phyloP scores from a whole-genome alignment of 2,113 vertebrate genomes.

The Climacteris rufus region DNA sequence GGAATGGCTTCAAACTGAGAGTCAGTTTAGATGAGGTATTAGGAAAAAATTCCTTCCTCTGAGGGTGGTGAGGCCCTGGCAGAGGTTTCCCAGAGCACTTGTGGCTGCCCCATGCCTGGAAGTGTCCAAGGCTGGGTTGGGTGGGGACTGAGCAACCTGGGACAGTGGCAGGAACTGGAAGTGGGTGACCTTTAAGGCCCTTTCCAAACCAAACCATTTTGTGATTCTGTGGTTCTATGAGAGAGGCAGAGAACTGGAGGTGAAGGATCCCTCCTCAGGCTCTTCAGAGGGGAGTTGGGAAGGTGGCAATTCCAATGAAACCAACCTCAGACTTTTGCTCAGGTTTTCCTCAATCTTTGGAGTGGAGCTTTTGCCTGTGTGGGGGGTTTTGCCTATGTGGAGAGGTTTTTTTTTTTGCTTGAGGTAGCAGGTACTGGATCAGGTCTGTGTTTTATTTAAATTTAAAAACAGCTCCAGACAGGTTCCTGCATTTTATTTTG shows the following conservation, averaged over 20 bases:
- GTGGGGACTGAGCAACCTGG: background rate
- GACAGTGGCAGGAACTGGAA: background rate
- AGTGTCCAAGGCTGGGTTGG: background rate
- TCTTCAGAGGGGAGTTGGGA: background rate
- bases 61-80: background rate
- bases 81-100: background rate
- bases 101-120: background rate
- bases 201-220: accelerated
- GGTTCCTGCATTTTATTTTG: background rate
- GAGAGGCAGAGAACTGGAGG: background rate
- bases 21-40: background rate
- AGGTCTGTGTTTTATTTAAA: background rate
- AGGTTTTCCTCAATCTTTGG: background rate
- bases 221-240: background rate
- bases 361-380: background rate
- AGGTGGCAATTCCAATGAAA: background rate
- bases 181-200: background rate
- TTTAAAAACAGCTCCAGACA: background rate
- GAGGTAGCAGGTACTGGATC: background rate
- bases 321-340: background rate
- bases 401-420: accelerated
- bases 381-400: background rate
- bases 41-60: background rate
- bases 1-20: background rate
- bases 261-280: background rate